A percentile compares a stretch with the other conserved stretches of the same genome.
These are phyloP conservation scores for Tauraco hartlaubi DNA, from an alignment of 2,797 vertebrate species.

Conservation along the genomic window DNA sequence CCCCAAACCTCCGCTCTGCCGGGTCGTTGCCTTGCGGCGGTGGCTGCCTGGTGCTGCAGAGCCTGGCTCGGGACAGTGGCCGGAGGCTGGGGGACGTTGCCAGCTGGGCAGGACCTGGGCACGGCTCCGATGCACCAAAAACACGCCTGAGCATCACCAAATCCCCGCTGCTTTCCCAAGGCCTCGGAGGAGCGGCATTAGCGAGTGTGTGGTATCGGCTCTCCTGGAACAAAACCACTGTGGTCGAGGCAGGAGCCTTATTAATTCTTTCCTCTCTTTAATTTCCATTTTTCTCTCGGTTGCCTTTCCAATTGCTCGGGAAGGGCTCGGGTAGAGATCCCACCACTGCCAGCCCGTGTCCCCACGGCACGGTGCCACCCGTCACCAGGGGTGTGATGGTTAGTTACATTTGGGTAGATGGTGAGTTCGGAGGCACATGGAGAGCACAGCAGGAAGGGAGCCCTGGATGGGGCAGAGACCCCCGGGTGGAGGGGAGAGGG, in stretches of 20 bases:
- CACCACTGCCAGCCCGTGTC: background rate
- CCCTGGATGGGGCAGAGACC: background rate
- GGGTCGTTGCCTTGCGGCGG: background rate
- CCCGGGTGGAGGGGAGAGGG: background rate
- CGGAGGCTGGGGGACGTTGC: background rate
- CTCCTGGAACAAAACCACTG: constrained; percentile 51
- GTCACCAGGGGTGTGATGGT: rapidly evolving
- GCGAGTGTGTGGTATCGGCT: constrained; percentile 21
- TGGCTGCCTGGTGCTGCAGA: background rate
- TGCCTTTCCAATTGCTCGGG: background rate
- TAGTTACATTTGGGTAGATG: background rate
- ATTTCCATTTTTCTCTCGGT: constrained; percentile 25
- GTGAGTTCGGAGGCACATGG: rapidly evolving
- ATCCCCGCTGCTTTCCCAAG: constrained; percentile 29
- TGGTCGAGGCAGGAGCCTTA: constrained; percentile 41
- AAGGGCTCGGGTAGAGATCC: background rate
- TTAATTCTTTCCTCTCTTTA: constrained; percentile 57
- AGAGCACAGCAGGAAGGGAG: background rate
- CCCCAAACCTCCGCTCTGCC: background rate
- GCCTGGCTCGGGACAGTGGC: background rate
- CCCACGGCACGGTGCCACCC: background rate
- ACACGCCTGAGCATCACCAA: background rate
- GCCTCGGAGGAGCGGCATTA: background rate
- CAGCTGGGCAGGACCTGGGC: background rate
- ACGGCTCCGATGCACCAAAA: background rate